Evolutionary conservation across 2,888 invertebrate genomes (phyloP), one percentile per base, ranked within the genome.

Genomic region (Pristionchus exspectatus): DNA sequence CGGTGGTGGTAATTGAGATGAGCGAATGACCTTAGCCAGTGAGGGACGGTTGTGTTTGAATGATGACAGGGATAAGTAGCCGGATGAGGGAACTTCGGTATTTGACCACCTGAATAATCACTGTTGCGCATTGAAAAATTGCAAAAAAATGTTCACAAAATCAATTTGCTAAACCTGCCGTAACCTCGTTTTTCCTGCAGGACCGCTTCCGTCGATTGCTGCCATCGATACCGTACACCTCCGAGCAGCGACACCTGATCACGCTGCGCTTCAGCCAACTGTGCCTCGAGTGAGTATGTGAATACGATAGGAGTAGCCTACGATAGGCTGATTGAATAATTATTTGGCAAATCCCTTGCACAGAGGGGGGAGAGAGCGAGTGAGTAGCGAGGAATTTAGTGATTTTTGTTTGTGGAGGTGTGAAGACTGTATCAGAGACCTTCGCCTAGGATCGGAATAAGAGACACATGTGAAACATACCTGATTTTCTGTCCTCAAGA

Each of bases 191-290:
- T 18, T 54, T 38, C 24, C 38, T 54, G 69, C 77, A 88, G 88
- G 88, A 88, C n/a, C 74, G 74, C 2, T 88, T 88, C 77, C 88
- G 88, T 54, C 88, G 88, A 33, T 38, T 88, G 74, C 77, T 88
- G 59, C 88, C 77, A 3, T 27, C 74, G 50, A 38, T 88, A 63
- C 88, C 88, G 56, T 59, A 59, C 77, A n/a, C 56, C 74, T 63
- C 56, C 56, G 88, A 88, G 88, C 77, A 88, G 33, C 74, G 88
- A 21, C 56, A 56, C 54, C 59, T 88, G 56, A 66, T 66, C 44
- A 88, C 77, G 30, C 88, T 88, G 33, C 88, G 88, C 0, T 88
- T 88, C 77, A 72, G 72, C 50, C 74, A 72, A 33, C 38, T 88
- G 33, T 88, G 88, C 33, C 77, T 88, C 24, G 88, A 88, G 81